Conservation (phyloP, 2,113 vertebrate genomes). For the Hylia prasina region DNA sequence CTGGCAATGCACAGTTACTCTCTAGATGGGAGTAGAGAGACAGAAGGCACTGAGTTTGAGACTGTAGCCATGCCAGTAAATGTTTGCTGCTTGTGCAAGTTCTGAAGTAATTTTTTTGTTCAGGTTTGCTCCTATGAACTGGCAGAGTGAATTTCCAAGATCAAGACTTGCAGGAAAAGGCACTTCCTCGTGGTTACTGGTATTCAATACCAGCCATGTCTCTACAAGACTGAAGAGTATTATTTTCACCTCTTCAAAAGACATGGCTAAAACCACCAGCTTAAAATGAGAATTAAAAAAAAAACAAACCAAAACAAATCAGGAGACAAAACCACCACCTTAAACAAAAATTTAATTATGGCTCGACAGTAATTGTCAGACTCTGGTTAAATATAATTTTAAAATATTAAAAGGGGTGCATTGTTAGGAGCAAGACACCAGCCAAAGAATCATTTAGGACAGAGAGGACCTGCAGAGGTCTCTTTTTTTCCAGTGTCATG, state of each 20-base stretch:
- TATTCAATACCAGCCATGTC: background rate
- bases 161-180: background rate
- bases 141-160: background rate
- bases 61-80: rapidly evolving
- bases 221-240: background rate
- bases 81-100: background rate
- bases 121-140: background rate
- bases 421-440: background rate
- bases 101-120: background rate
- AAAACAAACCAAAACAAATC: too few relatives aligned
- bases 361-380: background rate
- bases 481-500: background rate
- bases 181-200: rapidly evolving
- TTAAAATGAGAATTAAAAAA: background rate
- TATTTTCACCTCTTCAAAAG: background rate
- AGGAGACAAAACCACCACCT: too few relatives aligned
- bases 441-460: background rate
- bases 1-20: background rate
- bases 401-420: background rate
- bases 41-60: background rate
- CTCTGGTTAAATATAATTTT: background rate
- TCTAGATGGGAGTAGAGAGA: background rate
- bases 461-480: background rate
- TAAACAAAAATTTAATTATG: background rate
- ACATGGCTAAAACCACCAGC: background rate